Evolutionary conservation across 1,140 invertebrate genomes (phyloP).

Genomic region (Bombus turneri): DNA sequence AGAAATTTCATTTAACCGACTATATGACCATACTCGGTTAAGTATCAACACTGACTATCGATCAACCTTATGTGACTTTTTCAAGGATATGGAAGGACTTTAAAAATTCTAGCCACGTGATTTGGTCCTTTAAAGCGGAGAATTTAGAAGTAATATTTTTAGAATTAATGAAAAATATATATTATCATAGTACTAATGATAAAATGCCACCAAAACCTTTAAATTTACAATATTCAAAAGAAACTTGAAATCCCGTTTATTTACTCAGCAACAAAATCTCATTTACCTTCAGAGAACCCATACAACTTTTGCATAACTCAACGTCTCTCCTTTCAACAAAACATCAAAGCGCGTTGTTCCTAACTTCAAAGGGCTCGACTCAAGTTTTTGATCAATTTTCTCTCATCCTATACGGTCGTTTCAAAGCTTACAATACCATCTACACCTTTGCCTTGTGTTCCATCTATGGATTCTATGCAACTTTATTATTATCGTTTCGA

Average conservation of each 20-base stretch:
- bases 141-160: neutral
- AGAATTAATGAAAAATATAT: no score
- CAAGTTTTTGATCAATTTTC: neutral
- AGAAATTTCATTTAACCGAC: neutral
- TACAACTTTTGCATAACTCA: no score
- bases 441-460: neutral
- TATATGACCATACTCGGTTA: no score
- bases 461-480: neutral
- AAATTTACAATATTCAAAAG: neutral
- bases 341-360: neutral
- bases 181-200: no score
- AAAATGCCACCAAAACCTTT: no score
- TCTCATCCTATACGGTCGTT: neutral
- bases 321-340: neutral
- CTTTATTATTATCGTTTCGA: neutral
- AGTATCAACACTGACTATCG: neutral
- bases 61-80: rapidly evolving
- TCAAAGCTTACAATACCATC: neutral
- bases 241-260: neutral
- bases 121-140: neutral
- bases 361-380: neutral
- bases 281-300: neutral
- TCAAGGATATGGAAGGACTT: neutral
- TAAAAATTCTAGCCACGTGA: rapidly evolving
- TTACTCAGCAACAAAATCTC: no score